Percentiles rank a stretch among this genome's conserved stretches.
phyloP scores from a whole-genome alignment of 23 tunicate genomes.

The Ciona savignyi region DNA sequence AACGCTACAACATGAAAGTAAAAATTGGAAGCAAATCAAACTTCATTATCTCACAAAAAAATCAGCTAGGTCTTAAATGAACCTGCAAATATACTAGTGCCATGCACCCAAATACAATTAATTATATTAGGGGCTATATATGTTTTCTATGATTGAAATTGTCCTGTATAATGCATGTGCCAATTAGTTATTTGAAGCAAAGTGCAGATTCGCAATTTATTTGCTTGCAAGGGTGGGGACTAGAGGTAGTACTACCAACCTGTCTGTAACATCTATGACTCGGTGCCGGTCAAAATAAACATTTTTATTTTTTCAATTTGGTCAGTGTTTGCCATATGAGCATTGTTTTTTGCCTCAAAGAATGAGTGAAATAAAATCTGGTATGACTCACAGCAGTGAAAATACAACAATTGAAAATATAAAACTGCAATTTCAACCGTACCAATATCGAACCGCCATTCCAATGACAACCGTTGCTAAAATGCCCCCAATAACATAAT shows the following conservation, averaged over 20 bases:
- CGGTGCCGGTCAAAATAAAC: too few relatives aligned
- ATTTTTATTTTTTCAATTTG: too few relatives aligned
- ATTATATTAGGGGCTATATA: too few relatives aligned
- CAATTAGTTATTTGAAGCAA: neutral
- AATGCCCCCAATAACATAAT: slow-evolving; percentile 37
- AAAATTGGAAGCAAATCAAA: neutral
- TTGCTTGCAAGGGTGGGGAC: neutral
- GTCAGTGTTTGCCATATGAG: too few relatives aligned
- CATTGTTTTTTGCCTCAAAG: too few relatives aligned
- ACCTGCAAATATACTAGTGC: too few relatives aligned
- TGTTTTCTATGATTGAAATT: neutral
- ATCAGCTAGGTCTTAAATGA: too few relatives aligned
- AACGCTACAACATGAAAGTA: neutral
- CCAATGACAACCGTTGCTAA: slow-evolving; percentile 27
- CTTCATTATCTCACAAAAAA: too few relatives aligned
- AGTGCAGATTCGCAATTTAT: neutral
- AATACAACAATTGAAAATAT: neutral
- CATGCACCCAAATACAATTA: too few relatives aligned
- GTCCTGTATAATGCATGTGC: neutral
- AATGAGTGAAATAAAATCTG: neutral
- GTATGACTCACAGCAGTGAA: neutral
- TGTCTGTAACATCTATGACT: too few relatives aligned
- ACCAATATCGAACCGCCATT: slow-evolving; percentile 31
- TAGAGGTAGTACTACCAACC: neutral
- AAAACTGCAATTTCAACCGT: neutral